phyloP scores from a whole-genome alignment of 2,113 vertebrate genomes.

The Pithys albifrons region DNA sequence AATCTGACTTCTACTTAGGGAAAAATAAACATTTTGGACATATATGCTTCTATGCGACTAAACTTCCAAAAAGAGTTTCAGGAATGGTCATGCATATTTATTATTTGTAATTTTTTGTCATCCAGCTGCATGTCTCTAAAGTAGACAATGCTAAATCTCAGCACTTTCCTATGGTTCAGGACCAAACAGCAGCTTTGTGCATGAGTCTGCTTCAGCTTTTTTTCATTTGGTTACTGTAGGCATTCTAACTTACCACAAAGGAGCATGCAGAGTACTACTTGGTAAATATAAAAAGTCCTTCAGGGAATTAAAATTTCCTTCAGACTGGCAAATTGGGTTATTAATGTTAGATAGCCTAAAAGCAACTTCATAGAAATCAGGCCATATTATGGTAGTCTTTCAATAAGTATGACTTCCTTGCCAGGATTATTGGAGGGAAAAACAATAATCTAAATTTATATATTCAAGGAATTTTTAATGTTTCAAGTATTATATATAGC shows the following conservation, averaged over 20 bases:
- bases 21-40: neutral
- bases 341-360: neutral
- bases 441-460: neutral
- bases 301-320: neutral
- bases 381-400: neutral
- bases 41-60: neutral
- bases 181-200: neutral
- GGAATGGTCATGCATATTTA: neutral
- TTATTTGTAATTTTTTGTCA: neutral
- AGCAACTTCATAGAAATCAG: neutral
- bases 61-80: neutral
- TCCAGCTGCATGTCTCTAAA: neutral
- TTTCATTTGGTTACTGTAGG: neutral
- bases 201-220: neutral
- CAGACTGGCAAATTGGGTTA: neutral
- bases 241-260: neutral
- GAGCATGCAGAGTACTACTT: neutral
- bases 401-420: neutral
- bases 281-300: neutral
- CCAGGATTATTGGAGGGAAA: neutral
- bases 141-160: neutral
- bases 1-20: neutral
- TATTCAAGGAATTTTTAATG: neutral
- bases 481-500: neutral
- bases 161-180: neutral